Conservation (phyloP, 2,113 vertebrate genomes). For the Oxyura jamaicensis region DNA sequence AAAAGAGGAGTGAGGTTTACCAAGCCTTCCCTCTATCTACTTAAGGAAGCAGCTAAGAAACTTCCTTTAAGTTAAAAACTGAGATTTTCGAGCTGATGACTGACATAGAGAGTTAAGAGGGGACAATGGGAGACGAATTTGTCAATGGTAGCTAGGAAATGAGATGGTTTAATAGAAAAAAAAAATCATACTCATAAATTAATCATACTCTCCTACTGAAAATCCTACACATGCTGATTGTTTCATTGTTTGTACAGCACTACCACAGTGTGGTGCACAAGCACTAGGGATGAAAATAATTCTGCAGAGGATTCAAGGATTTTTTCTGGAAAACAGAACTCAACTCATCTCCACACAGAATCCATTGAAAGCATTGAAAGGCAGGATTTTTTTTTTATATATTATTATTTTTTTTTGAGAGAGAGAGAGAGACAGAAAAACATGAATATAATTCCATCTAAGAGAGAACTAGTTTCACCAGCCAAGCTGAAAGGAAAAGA, state of each 20-base stretch:
- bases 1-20: background rate
- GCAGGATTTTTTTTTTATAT: background rate
- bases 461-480: background rate
- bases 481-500: background rate
- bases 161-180: background rate
- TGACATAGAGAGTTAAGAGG: background rate
- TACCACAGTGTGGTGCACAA: constrained; percentile 32
- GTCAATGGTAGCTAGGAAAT: background rate
- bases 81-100: background rate
- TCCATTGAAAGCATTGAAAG: background rate
- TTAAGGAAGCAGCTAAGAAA: background rate
- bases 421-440: background rate
- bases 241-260: background rate
- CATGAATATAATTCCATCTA: background rate
- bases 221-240: background rate
- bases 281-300: background rate
- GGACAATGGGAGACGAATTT: background rate
- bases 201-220: background rate
- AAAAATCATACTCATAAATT: background rate
- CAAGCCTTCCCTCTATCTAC: background rate
- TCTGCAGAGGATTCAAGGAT: background rate
- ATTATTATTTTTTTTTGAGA: too few species aligned
- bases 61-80: background rate
- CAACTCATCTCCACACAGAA: background rate
- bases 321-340: background rate